phyloP scores from a whole-genome alignment of 2,888 invertebrate genomes.

The Mythimna impura region DNA sequence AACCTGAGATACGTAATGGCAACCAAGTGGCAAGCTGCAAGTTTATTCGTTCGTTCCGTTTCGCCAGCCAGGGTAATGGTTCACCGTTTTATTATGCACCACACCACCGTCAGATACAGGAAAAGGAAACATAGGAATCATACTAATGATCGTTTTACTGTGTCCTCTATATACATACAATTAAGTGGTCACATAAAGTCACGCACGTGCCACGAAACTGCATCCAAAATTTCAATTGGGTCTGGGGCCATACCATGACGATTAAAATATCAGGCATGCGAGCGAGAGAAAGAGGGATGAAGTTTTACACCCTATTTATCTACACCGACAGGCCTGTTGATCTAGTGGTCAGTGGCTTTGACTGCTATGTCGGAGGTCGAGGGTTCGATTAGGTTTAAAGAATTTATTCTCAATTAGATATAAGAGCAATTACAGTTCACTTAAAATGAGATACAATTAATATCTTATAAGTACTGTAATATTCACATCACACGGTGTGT shows the following conservation, averaged over 20 bases:
- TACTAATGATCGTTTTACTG: constrained; percentile 72
- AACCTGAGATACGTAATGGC: constrained; percentile 57
- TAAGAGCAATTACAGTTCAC: too few relatives aligned
- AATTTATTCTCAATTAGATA: too few relatives aligned
- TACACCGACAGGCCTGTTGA: too few relatives aligned
- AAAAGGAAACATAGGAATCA: constrained; percentile 78
- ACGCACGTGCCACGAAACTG: constrained; percentile 51
- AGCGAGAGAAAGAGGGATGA: too few relatives aligned
- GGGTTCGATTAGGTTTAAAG: too few relatives aligned
- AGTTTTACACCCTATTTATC: too few relatives aligned
- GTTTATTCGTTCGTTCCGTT: constrained; percentile 80
- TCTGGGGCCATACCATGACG: background rate
- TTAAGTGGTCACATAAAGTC: constrained; percentile 45
- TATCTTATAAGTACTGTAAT: too few relatives aligned
- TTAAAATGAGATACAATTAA: too few relatives aligned
- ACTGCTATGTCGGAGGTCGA: too few relatives aligned
- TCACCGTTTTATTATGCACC: constrained; percentile 77
- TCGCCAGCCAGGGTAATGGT: constrained; percentile 74
- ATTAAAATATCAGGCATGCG: too few relatives aligned
- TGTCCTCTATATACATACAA: constrained; percentile 54
- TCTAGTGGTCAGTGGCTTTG: too few relatives aligned
- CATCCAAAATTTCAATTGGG: constrained; percentile 61
- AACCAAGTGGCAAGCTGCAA: constrained; percentile 46
- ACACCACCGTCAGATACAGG: constrained; percentile 71
- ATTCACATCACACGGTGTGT: too few relatives aligned